A percentile compares a stretch with the other conserved stretches of the same genome.
Conservation (phyloP, 2,888 invertebrate species). For the Hirtodrosophila confusa region DNA sequence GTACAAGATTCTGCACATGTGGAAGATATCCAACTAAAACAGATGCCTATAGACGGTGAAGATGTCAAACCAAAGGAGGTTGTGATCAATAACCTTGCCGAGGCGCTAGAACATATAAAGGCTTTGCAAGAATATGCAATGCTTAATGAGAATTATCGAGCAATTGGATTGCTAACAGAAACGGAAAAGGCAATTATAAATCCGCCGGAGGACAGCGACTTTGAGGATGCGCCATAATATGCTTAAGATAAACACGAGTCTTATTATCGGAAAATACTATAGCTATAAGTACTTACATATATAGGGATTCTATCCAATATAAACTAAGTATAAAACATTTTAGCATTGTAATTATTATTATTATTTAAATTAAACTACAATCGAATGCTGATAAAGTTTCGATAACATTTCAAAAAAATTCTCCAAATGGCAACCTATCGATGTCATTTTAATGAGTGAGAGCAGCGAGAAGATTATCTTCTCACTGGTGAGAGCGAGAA, state of each 20-base stretch:
- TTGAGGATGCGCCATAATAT: slow-evolving; percentile 33
- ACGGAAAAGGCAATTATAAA: slow-evolving; percentile 73
- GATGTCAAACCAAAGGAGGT: background rate
- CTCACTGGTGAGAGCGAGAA: slow-evolving; percentile 2
- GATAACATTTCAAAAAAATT: too few relatives aligned
- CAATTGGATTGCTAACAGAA: slow-evolving; percentile 79
- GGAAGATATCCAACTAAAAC: too few relatives aligned
- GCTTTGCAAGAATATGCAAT: slow-evolving; percentile 80
- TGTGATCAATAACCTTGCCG: slow-evolving; percentile 17
- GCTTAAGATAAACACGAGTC: background rate
- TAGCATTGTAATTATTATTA: too few relatives aligned
- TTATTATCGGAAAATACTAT: too few relatives aligned
- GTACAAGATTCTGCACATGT: too few relatives aligned
- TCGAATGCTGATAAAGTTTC: too few relatives aligned
- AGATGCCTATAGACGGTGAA: too few relatives aligned
- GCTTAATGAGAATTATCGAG: slow-evolving; percentile 78
- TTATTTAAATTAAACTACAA: background rate
- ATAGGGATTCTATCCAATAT: too few relatives aligned
- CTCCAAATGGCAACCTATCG: too few relatives aligned
- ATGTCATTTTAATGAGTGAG: background rate
- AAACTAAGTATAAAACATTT: too few relatives aligned
- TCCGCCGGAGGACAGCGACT: slow-evolving; percentile 45
- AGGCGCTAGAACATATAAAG: slow-evolving; percentile 58
- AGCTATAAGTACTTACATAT: background rate
- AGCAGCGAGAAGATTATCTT: too few relatives aligned